These are phyloP conservation scores for Caenorhabditis sp. DNA, from an alignment of 2,888 invertebrate genomes.

Conservation along the genomic window DNA sequence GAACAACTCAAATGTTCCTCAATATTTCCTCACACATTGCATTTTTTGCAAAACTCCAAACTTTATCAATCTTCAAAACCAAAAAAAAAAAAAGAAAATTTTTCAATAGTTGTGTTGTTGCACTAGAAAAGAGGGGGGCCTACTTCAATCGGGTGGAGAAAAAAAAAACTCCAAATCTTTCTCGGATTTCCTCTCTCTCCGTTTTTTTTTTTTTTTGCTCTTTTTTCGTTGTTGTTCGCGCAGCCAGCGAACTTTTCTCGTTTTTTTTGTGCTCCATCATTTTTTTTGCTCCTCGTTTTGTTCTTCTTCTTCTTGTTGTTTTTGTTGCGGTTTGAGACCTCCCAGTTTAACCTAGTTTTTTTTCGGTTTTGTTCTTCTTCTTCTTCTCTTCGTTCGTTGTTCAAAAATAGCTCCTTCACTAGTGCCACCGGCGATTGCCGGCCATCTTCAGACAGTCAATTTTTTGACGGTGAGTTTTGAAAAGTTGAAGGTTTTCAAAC, in stretches of 20 bases:
- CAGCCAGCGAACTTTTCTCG: neutral
- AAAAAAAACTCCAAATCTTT: neutral
- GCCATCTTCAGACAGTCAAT: neutral
- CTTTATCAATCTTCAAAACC: too few relatives aligned
- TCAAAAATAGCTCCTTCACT: neutral
- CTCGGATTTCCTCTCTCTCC: slow-evolving; percentile 1
- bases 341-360: neutral
- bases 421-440: neutral
- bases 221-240: neutral
- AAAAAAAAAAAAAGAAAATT: slow-evolving; percentile 1
- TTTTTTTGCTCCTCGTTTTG: neutral
- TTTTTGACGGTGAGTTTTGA: neutral
- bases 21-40: too few relatives aligned
- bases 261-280: neutral
- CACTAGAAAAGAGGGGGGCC: slow-evolving; percentile 3
- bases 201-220: neutral
- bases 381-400: too few relatives aligned
- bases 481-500: too few relatives aligned
- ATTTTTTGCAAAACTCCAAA: too few relatives aligned
- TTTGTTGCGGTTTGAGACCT: neutral
- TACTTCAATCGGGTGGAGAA: neutral
- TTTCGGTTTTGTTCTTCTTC: neutral
- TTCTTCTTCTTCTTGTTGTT: too few relatives aligned
- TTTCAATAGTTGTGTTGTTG: neutral
- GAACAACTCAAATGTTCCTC: too few relatives aligned